Percentiles rank a stretch among this genome's conserved stretches.
These are phyloP conservation scores for Charaxes varanes DNA, from an alignment of 1,140 invertebrate species.

Conservation along the genomic window DNA sequence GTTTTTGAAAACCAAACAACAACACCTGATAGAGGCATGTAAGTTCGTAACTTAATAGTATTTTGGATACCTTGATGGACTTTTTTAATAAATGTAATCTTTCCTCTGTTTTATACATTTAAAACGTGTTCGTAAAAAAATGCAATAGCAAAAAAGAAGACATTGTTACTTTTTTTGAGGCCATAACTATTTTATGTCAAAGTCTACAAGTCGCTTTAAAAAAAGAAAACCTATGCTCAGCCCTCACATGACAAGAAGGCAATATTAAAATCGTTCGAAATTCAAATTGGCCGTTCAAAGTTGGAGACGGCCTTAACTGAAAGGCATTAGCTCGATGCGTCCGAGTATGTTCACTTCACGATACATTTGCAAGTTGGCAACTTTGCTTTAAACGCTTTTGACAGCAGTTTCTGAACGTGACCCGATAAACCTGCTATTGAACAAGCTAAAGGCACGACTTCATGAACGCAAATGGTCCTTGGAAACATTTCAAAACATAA, in stretches of 20 bases:
- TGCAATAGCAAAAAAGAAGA: too few species aligned
- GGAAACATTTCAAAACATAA: background rate
- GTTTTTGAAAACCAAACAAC: too few species aligned
- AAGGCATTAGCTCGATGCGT: conserved; percentile 7
- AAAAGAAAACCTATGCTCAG: too few species aligned
- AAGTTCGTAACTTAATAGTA: too few species aligned
- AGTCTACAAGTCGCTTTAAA: too few species aligned
- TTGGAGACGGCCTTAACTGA: conserved; percentile 2
- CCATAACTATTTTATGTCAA: too few species aligned
- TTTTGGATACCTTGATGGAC: too few species aligned
- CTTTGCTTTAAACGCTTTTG: conserved; percentile 7
- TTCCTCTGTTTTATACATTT: too few species aligned
- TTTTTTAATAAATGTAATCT: too few species aligned
- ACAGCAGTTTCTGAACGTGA: conserved; percentile 7
- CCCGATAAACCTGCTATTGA: conserved; percentile 5
- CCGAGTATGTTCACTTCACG: conserved; percentile 6
- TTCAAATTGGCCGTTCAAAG: conserved; percentile 2
- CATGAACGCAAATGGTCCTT: background rate
- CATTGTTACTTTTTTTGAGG: too few species aligned
- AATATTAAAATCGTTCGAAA: background rate
- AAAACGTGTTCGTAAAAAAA: too few species aligned
- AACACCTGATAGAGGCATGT: too few species aligned
- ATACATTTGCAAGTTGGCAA: conserved; percentile 9
- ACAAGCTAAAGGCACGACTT: background rate
- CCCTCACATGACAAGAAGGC: background rate